Evolutionary conservation across 1,140 invertebrate species (phyloP).

Genomic region (Streblospio benedicti): DNA sequence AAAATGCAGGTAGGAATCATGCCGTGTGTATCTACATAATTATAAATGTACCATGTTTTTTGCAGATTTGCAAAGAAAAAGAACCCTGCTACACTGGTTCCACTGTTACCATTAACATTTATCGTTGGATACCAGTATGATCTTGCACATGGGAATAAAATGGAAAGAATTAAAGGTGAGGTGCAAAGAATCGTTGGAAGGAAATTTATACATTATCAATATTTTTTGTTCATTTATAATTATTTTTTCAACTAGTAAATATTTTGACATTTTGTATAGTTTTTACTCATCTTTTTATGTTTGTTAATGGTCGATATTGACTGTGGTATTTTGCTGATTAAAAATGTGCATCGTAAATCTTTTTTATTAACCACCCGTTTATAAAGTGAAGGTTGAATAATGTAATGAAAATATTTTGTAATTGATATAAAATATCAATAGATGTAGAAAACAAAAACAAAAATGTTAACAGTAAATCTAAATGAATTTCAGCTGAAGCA

Average conservation of each 20-base stretch:
- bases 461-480: no score
- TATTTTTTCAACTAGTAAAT: background rate
- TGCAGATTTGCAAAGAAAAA: constrained; percentile 53
- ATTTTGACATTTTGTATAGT: background rate
- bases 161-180: constrained; percentile 64
- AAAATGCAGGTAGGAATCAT: background rate
- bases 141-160: constrained; percentile 66
- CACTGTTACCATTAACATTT: constrained; percentile 62
- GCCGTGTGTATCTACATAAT: background rate
- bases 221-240: constrained; percentile 2
- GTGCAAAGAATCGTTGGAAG: no score
- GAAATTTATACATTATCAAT: no score
- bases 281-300: background rate
- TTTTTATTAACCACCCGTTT: no score
- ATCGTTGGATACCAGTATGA: constrained; percentile 64
- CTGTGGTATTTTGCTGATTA: no score
- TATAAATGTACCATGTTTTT: constrained; percentile 25
- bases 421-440: background rate
- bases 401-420: background rate
- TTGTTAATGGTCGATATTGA: no score
- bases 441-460: background rate
- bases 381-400: background rate
- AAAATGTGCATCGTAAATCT: no score
- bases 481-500: constrained; percentile 60
- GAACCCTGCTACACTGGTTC: constrained; percentile 54